phyloP scores from a whole-genome alignment of 1,140 invertebrate species.

The Neodiprion fabricii region DNA sequence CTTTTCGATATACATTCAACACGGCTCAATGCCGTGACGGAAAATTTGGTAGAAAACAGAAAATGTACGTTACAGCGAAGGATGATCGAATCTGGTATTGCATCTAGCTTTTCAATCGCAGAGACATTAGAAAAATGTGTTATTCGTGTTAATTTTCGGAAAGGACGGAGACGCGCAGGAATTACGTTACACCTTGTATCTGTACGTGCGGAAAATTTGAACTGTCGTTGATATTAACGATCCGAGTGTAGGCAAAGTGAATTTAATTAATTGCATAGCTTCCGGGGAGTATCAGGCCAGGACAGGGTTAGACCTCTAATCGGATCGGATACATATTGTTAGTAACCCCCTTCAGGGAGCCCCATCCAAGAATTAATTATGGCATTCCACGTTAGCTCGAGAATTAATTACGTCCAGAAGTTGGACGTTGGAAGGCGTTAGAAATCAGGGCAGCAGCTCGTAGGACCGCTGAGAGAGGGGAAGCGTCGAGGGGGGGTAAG shows the following conservation, averaged over 20 bases:
- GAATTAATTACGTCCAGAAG: slow-evolving; percentile 55
- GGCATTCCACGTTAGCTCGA: slow-evolving; percentile 51
- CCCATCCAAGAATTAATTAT: slow-evolving; percentile 53
- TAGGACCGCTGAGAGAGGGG: slow-evolving; percentile 14
- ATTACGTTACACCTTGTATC: too few relatives aligned
- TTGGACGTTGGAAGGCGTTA: slow-evolving; percentile 44
- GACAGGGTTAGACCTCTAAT: neutral
- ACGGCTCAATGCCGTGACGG: too few relatives aligned
- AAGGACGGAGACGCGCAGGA: too few relatives aligned
- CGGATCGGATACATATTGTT: slow-evolving; percentile 7
- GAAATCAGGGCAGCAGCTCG: slow-evolving; percentile 33
- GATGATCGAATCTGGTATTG: too few relatives aligned
- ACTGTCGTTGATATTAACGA: neutral
- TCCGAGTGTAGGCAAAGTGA: neutral
- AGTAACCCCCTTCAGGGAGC: slow-evolving; percentile 29
- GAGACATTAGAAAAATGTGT: too few relatives aligned
- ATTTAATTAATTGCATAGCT: slow-evolving; percentile 8
- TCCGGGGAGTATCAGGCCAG: neutral
- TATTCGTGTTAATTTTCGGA: too few relatives aligned
- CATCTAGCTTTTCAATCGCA: too few relatives aligned
- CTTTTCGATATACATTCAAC: too few relatives aligned
- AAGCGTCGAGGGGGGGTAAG: neutral
- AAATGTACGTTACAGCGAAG: too few relatives aligned
- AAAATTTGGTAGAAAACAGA: too few relatives aligned
- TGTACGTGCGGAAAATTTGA: too few relatives aligned